Evolutionary conservation across 2,797 vertebrate genomes (phyloP).

Genomic region (Okamejei kenojei): DNA sequence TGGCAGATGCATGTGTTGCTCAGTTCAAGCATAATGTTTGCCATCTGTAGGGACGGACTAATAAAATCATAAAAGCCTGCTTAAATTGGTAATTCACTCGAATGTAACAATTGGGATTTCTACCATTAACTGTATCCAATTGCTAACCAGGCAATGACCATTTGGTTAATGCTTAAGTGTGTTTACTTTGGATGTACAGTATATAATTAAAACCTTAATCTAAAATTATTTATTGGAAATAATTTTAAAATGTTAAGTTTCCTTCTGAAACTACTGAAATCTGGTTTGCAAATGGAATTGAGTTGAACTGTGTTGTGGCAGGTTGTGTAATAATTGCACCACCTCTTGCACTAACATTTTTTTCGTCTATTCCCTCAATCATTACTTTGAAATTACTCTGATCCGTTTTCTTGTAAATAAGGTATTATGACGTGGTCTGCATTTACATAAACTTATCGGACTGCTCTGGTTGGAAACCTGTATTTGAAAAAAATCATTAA

Average conservation of each 20-base stretch:
- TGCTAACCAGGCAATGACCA: neutral
- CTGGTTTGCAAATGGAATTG: constrained; percentile 26
- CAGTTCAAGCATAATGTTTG: constrained; percentile 68
- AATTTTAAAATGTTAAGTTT: constrained; percentile 2
- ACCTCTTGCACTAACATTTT: constrained; percentile 84
- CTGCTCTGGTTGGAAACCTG: constrained; percentile 76
- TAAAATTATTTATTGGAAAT: constrained; percentile 28
- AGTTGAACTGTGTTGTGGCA: constrained; percentile 33
- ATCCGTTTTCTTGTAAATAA: constrained; percentile 95
- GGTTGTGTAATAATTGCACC: constrained; percentile 40
- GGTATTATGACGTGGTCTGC: constrained; percentile 87
- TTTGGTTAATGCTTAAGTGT: constrained; percentile 12
- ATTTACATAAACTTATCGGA: constrained; percentile 80
- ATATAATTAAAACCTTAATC: constrained; percentile 25
- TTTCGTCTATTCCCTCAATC: constrained; percentile 79
- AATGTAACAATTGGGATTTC: constrained; percentile 18
- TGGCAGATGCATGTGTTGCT: constrained; percentile 86
- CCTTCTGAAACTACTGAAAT: neutral
- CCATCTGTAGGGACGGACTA: constrained; percentile 26
- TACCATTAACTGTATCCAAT: constrained; percentile 9
- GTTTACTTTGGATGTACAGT: constrained; percentile 34
- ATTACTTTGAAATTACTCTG: constrained; percentile 82
- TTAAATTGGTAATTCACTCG: constrained; percentile 29
- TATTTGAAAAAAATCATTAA: constrained; percentile 66
- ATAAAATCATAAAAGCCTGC: constrained; percentile 35